Conservation (phyloP, 2,113 vertebrate genomes). For the Callipepla squamata region DNA sequence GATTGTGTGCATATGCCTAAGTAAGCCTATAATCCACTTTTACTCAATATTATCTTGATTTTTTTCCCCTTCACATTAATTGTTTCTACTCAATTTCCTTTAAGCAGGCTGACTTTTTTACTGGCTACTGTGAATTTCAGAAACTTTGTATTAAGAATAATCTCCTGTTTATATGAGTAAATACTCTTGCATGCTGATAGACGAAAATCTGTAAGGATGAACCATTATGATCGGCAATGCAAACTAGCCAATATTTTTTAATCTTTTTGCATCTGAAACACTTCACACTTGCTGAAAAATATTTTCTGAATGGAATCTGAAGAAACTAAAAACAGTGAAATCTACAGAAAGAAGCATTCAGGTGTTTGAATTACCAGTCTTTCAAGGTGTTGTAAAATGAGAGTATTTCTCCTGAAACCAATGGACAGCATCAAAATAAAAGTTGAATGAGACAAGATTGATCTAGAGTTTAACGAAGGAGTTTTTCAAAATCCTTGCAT, state of each 20-base stretch:
- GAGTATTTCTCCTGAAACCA: background rate
- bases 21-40: constrained; percentile 38
- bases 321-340: background rate
- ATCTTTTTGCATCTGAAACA: background rate
- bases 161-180: background rate
- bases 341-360: background rate
- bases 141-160: background rate
- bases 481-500: background rate
- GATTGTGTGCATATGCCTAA: background rate
- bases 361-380: background rate
- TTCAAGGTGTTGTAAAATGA: background rate
- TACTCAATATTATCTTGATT: background rate
- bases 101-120: background rate
- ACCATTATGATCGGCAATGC: background rate
- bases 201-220: background rate
- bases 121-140: background rate
- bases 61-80: background rate
- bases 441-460: background rate
- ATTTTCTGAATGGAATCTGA: background rate
- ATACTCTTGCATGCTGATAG: background rate
- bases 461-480: background rate
- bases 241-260: background rate
- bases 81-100: background rate
- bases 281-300: background rate
- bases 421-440: background rate